A percentile compares a stretch with the other conserved stretches of the same genome.
Evolutionary conservation across 2,113 vertebrate genomes (phyloP).

Genomic region (Pimephales promelas): DNA sequence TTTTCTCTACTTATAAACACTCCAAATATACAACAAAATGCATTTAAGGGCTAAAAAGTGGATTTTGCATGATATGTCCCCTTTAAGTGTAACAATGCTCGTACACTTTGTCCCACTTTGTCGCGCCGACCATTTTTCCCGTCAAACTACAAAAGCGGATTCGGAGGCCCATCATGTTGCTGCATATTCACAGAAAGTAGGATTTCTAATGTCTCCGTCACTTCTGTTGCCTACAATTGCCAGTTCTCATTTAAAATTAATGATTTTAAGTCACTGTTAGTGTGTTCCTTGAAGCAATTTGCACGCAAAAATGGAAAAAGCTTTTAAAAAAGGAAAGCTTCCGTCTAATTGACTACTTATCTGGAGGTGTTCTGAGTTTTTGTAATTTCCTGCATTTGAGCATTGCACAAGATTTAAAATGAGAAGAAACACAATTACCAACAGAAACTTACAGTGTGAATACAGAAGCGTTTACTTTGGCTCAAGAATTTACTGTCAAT

Average conservation of each 20-base stretch:
- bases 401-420: background rate
- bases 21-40: too few species aligned
- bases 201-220: background rate
- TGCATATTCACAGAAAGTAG: background rate
- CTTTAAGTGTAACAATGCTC: too few species aligned
- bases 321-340: background rate
- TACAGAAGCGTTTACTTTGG: background rate
- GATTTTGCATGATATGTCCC: too few species aligned
- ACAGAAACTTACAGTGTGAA: background rate
- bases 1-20: too few species aligned
- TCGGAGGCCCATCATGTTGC: background rate
- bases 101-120: too few species aligned
- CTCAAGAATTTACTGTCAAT: background rate
- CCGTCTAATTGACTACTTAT: background rate
- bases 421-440: background rate
- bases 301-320: background rate
- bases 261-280: background rate
- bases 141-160: too few species aligned
- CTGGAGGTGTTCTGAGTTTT: background rate
- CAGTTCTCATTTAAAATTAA: background rate
- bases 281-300: background rate
- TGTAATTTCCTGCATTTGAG: background rate
- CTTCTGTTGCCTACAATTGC: background rate
- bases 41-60: too few species aligned
- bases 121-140: too few species aligned